Conservation (phyloP, 2,888 invertebrate genomes). For the Gortyna flavago region DNA sequence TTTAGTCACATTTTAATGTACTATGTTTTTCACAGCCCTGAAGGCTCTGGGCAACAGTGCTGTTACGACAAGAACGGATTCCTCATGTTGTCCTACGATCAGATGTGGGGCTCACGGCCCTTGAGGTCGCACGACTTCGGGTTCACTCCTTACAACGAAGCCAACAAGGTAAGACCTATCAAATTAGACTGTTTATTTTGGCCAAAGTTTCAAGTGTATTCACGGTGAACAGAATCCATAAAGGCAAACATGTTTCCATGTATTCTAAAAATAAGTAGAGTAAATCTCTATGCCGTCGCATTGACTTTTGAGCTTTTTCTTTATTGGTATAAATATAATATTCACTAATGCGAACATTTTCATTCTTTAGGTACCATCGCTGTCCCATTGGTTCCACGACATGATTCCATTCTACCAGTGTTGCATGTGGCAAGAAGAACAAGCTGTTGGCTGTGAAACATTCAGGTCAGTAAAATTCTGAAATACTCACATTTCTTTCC, state of each 20-base stretch:
- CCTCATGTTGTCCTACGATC: slow-evolving; percentile 98
- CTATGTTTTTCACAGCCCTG: slow-evolving; percentile 89
- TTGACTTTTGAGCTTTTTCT: background rate
- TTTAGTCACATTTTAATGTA: background rate
- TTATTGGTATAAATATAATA: background rate
- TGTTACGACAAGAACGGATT: slow-evolving; percentile 98
- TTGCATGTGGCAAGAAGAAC: slow-evolving; percentile 98
- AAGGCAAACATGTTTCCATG: background rate
- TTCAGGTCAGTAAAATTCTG: slow-evolving; percentile 88
- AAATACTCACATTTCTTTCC: background rate
- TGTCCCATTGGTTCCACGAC: slow-evolving; percentile 99
- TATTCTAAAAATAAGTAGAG: background rate
- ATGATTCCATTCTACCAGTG: slow-evolving; percentile 98
- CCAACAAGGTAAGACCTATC: slow-evolving; percentile 93
- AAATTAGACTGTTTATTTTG: background rate
- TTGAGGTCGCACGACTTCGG: slow-evolving; percentile 97
- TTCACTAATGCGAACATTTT: slow-evolving; percentile 58
- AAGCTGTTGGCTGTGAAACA: slow-evolving; percentile 98
- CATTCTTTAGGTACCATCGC: slow-evolving; percentile 92
- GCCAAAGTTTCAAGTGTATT: background rate
- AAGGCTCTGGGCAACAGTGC: slow-evolving; percentile 98
- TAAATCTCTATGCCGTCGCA: background rate
- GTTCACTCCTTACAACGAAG: slow-evolving; percentile 97
- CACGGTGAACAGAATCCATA: background rate
- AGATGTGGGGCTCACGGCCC: slow-evolving; percentile 97